A percentile compares a stretch with the other conserved stretches of the same genome.
Evolutionary conservation across 2,888 invertebrate genomes (phyloP).

Genomic region (Morpho achilles): DNA sequence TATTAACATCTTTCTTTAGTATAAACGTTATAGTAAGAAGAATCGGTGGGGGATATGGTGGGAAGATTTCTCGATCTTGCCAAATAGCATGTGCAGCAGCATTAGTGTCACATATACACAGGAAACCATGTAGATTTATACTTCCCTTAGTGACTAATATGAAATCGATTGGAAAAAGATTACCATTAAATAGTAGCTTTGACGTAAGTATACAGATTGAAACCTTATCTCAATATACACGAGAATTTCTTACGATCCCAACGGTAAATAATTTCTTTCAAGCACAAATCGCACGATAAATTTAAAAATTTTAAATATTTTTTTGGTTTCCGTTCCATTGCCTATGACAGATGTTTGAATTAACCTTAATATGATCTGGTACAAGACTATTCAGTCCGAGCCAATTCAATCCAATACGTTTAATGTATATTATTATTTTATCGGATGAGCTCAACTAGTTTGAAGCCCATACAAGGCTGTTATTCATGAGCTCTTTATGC

Average conservation of each 20-base stretch:
- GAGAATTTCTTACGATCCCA: neutral
- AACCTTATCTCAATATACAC: neutral
- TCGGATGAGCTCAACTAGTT: no score
- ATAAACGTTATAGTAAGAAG: conserved; percentile 81
- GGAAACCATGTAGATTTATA: conserved; percentile 81
- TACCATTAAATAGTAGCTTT: conserved; percentile 70
- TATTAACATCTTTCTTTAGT: conserved; percentile 53
- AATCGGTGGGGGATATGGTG: conserved; percentile 83
- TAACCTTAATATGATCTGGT: no score
- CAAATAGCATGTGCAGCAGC: conserved; percentile 81
- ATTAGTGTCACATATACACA: conserved; percentile 76
- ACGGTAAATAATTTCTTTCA: no score
- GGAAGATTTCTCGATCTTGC: conserved; percentile 79
- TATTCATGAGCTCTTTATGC: no score
- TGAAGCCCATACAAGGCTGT: no score
- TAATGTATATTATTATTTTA: no score
- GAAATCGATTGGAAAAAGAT: conserved; percentile 79
- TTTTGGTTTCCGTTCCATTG: no score
- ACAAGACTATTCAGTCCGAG: no score
- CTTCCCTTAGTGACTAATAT: conserved; percentile 82
- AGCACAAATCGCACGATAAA: no score
- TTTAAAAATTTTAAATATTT: no score
- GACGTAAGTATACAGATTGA: conserved; percentile 54
- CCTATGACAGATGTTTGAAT: no score
- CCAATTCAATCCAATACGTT: no score